Percentiles rank a stretch among this genome's conserved stretches.
Conservation (phyloP, 2,797 vertebrate genomes). For the Cirrhinus molitorella region DNA sequence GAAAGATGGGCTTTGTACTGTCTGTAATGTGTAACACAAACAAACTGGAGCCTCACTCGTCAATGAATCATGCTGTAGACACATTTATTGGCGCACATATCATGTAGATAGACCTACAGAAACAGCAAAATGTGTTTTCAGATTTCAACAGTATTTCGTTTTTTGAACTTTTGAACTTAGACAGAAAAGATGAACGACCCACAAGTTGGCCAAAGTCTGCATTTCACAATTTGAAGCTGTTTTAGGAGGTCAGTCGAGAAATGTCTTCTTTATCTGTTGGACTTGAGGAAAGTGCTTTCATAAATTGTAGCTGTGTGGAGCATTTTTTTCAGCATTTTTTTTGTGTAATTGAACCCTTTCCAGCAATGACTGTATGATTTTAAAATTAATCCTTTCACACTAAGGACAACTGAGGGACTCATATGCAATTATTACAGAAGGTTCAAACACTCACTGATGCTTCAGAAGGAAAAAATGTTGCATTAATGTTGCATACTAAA, state of each 20-base stretch:
- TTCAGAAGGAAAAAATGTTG: no score
- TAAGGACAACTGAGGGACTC: no score
- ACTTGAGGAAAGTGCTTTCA: background rate
- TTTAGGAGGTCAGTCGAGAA: conserved; percentile 2
- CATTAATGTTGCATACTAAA: no score
- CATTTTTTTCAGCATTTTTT: no score
- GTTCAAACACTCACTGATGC: no score
- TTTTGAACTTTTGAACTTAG: conserved; percentile 3
- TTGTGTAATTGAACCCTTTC: no score
- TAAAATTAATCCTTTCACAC: no score
- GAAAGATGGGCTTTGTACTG: background rate
- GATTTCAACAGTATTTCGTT: background rate
- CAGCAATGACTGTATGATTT: no score
- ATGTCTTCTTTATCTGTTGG: conserved; percentile 2
- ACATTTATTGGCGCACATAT: background rate
- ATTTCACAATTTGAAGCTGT: conserved; percentile 18
- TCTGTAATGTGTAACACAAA: background rate
- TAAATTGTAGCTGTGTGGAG: background rate
- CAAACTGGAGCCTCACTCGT: background rate
- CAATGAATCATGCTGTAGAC: background rate
- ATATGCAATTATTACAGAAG: no score
- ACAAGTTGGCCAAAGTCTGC: background rate
- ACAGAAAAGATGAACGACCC: background rate
- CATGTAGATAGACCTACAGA: background rate
- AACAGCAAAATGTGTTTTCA: background rate